These are phyloP conservation scores for Oncorhynchus clarkii DNA, from an alignment of 2,113 vertebrate genomes.

Conservation along the genomic window DNA sequence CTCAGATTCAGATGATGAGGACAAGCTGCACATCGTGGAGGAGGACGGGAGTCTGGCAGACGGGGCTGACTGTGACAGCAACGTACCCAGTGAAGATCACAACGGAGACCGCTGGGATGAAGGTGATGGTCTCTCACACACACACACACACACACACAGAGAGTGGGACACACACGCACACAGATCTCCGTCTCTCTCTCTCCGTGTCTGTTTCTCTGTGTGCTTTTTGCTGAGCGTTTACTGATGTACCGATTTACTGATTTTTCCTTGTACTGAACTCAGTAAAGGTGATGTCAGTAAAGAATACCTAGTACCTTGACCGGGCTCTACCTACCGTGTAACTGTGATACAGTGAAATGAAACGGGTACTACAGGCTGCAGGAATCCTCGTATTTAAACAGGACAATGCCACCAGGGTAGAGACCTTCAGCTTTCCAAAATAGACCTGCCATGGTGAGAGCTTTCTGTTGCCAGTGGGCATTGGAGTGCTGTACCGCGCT, in stretches of 20 bases:
- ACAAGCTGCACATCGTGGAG: conserved; percentile 99
- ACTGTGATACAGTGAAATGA: conserved; percentile 55
- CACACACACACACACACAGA: not conserved
- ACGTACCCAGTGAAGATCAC: conserved; percentile 84
- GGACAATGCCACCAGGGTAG: conserved; percentile 61
- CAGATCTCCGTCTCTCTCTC: too few relatives aligned
- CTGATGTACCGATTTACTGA: too few relatives aligned
- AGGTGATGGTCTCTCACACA: conserved; percentile 57
- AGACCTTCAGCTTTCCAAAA: conserved; percentile 58
- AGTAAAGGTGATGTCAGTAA: too few relatives aligned
- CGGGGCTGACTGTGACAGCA: conserved; percentile 77
- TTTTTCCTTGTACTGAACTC: too few relatives aligned
- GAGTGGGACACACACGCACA: too few relatives aligned
- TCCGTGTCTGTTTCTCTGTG: too few relatives aligned
- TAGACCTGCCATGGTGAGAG: conserved; percentile 24
- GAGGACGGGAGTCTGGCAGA: conserved; percentile 86
- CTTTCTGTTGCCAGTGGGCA: conserved; percentile 57
- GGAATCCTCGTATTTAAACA: conserved; percentile 53
- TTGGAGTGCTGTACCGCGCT: conserved; percentile 26
- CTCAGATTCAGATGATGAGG: conserved; percentile 96
- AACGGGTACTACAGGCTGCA: conserved; percentile 53
- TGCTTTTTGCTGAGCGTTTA: too few relatives aligned
- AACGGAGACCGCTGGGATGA: conserved; percentile 83
- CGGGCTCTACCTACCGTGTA: conserved; percentile 44
- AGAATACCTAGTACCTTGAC: not conserved